Evolutionary conservation across 2,888 invertebrate genomes (phyloP).

Genomic region (Platycnemis pennipes): DNA sequence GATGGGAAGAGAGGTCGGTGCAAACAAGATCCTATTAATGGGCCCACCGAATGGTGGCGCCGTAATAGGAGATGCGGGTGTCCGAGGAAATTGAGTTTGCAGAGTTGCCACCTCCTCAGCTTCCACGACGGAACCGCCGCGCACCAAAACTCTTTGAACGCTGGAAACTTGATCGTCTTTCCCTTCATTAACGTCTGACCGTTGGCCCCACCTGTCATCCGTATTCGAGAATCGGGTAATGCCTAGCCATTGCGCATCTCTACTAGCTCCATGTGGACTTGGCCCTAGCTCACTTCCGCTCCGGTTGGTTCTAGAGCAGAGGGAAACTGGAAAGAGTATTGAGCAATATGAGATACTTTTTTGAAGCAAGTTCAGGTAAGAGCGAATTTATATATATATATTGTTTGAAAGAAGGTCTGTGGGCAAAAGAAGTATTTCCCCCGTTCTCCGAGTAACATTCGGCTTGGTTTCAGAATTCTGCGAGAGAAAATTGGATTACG

Average conservation of each 20-base stretch:
- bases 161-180: neutral
- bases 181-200: neutral
- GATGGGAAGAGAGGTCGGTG: neutral
- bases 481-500: no score
- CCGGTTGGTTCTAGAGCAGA: no score
- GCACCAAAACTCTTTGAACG: neutral
- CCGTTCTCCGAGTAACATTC: no score
- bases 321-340: no score
- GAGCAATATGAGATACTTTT: no score
- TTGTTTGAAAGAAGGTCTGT: no score
- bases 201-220: neutral
- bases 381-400: no score
- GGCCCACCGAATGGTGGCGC: neutral
- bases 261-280: neutral
- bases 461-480: no score
- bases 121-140: neutral
- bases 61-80: neutral
- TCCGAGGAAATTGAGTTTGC: slow-evolving; percentile 30
- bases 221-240: neutral
- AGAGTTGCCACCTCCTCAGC: slow-evolving; percentile 10
- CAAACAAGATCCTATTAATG: slow-evolving; percentile 27
- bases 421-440: no score
- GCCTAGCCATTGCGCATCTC: neutral
- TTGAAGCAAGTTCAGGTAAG: no score
- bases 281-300: no score